Percentiles rank a stretch among this genome's conserved stretches.
phyloP scores from a whole-genome alignment of 2,797 vertebrate genomes.

The Cebuella pygmaea region DNA sequence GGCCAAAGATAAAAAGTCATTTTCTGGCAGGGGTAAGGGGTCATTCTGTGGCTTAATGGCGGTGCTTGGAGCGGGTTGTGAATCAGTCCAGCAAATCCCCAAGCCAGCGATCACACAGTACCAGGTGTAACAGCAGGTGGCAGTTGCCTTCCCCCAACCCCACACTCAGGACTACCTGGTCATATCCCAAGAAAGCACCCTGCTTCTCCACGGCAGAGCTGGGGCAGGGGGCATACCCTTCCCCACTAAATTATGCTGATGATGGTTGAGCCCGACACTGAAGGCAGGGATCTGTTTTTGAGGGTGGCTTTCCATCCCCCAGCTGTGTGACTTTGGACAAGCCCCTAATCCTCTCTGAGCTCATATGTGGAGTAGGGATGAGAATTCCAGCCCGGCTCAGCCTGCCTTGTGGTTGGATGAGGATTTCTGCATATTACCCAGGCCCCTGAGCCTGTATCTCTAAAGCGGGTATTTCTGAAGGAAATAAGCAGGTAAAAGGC shows the following conservation, averaged over 20 bases:
- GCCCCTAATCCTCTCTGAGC: neutral
- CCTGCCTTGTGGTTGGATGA: neutral
- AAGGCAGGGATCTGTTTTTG: neutral
- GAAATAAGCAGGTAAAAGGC: neutral
- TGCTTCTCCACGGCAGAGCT: neutral
- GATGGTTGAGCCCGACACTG: neutral
- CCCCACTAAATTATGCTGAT: accelerated
- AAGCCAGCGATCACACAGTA: neutral
- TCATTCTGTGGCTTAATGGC: neutral
- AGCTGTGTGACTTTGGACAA: neutral
- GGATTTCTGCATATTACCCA: neutral
- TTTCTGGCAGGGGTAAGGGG: neutral
- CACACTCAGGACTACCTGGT: too few relatives aligned
- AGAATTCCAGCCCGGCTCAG: neutral
- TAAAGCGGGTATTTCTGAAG: neutral
- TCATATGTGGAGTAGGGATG: neutral
- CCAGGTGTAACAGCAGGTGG: neutral
- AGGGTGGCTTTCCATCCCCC: neutral
- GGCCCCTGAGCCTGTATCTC: neutral
- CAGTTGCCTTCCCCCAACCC: neutral
- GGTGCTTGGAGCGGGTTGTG: neutral
- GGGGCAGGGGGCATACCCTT: accelerated
- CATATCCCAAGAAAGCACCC: neutral
- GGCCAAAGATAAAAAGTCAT: neutral
- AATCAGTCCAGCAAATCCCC: neutral